Evolutionary conservation across 2,888 invertebrate species (phyloP).

Genomic region (Drosophila bunnanda): DNA sequence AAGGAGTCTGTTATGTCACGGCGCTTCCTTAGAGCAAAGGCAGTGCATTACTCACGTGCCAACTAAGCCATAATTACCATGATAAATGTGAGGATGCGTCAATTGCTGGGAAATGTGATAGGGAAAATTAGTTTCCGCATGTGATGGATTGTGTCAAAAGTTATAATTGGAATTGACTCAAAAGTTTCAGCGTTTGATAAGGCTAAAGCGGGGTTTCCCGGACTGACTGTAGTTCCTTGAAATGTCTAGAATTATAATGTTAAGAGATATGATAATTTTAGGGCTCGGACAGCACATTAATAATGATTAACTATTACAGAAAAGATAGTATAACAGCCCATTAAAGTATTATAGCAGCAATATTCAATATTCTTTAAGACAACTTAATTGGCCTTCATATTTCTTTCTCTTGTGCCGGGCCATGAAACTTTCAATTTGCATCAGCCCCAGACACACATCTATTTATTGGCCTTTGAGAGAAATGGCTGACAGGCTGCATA

Average conservation of each 20-base stretch:
- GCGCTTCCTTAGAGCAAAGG: not conserved
- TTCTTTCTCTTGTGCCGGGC: constrained; percentile 16
- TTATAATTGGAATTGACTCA: constrained; percentile 11
- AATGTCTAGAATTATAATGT: not conserved
- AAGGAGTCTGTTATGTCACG: constrained; percentile 58
- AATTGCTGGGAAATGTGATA: constrained; percentile 15
- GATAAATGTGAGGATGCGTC: constrained; percentile 22
- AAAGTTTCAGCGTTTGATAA: not conserved
- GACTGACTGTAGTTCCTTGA: too few relatives aligned
- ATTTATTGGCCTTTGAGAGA: constrained; percentile 39
- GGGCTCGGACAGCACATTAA: not conserved
- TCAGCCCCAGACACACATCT: constrained; percentile 11
- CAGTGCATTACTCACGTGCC: constrained; percentile 6
- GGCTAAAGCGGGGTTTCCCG: not conserved
- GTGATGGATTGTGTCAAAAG: constrained; percentile 7
- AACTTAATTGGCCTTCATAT: constrained; percentile 29
- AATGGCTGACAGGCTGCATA: constrained; percentile 23
- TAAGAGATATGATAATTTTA: not conserved
- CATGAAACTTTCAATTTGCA: constrained; percentile 34
- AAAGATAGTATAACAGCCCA: not conserved
- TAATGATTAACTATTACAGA: not conserved
- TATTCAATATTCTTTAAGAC: not conserved
- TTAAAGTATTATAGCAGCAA: not conserved
- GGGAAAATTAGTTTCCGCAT: constrained; percentile 12
- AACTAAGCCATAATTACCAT: constrained; percentile 3